These are phyloP conservation scores for Melanotaenia parkinsoni DNA, from an alignment of 2,797 vertebrate genomes.

Conservation along the genomic window DNA sequence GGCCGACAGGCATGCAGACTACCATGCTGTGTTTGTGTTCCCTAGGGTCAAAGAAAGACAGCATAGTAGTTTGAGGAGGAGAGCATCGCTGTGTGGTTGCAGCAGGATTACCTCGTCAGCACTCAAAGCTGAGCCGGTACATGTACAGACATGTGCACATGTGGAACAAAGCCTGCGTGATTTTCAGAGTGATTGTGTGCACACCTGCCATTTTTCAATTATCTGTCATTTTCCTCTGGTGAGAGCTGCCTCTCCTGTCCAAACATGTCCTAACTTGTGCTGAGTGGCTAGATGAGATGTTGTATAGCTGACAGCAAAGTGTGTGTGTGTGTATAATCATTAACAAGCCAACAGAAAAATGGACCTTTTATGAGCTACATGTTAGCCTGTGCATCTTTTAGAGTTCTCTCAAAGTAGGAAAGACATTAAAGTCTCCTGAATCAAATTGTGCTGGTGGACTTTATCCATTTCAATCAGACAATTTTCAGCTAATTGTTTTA, in stretches of 20 bases:
- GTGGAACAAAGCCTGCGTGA: slow-evolving; percentile 41
- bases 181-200: slow-evolving; percentile 44
- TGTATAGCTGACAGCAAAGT: slow-evolving; percentile 34
- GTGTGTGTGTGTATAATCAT: slow-evolving; percentile 13
- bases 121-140: slow-evolving; percentile 63
- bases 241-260: slow-evolving; percentile 66
- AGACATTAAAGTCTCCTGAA: neutral
- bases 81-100: slow-evolving; percentile 62
- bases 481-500: slow-evolving; percentile 2
- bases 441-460: neutral
- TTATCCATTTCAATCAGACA: neutral
- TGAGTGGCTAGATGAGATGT: slow-evolving; percentile 42
- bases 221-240: slow-evolving; percentile 66
- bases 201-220: slow-evolving; percentile 77
- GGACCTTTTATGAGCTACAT: slow-evolving; percentile 44
- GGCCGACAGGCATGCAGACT: slow-evolving; percentile 27
- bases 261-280: slow-evolving; percentile 49
- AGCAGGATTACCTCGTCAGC: slow-evolving; percentile 76
- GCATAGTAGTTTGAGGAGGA: slow-evolving; percentile 54
- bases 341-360: slow-evolving; percentile 35
- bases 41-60: slow-evolving; percentile 60
- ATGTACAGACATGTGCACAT: slow-evolving; percentile 31
- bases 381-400: slow-evolving; percentile 45
- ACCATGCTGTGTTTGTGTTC: slow-evolving; percentile 53
- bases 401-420: slow-evolving; percentile 4